Conservation (phyloP, 2,113 vertebrate genomes). For the Bucco capensis region DNA sequence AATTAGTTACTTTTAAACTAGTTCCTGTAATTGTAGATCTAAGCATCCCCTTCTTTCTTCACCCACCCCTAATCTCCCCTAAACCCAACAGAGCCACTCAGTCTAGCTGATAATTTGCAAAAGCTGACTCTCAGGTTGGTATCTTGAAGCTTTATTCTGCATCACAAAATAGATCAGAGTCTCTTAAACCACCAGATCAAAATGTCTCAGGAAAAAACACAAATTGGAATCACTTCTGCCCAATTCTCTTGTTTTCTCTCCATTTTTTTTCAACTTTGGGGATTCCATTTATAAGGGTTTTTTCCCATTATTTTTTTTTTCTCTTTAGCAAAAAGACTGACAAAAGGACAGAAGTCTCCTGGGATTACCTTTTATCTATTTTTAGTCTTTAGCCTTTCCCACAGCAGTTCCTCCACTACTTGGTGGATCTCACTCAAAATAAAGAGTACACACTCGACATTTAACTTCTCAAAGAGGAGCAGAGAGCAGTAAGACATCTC, state of each 20-base stretch:
- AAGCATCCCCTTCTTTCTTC: not conserved
- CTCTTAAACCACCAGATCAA: not conserved
- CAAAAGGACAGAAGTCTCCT: not conserved
- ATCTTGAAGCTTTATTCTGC: not conserved
- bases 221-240: rapidly evolving
- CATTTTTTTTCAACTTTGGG: not conserved
- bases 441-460: not conserved
- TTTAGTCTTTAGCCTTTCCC: not conserved
- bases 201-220: not conserved
- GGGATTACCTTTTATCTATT: not conserved
- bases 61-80: not conserved
- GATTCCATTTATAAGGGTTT: not conserved
- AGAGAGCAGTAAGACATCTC: not conserved
- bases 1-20: not conserved
- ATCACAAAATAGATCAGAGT: not conserved
- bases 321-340: not conserved
- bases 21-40: not conserved
- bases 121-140: not conserved
- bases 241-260: not conserved
- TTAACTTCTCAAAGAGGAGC: not conserved
- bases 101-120: not conserved
- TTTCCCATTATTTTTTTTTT: not conserved
- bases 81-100: not conserved
- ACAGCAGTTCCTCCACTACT: not conserved
- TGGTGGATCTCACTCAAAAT: not conserved